Evolutionary conservation across 1,140 invertebrate species (phyloP).

Genomic region (Macrosteles quadrilineatus): DNA sequence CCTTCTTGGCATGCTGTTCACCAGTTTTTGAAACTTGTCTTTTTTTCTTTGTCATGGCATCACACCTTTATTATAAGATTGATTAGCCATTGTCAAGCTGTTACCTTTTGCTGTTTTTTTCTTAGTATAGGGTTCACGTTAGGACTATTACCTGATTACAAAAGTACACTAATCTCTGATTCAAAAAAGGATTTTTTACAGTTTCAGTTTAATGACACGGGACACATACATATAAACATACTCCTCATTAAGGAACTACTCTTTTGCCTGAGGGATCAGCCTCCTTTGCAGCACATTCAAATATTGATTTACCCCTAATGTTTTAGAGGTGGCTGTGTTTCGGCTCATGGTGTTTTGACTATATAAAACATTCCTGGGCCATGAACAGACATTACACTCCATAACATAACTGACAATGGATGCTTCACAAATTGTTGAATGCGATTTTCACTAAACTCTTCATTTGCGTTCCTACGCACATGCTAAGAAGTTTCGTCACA

Average conservation of each 20-base stretch:
- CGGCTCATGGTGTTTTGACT: background rate
- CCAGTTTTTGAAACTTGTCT: too few species aligned
- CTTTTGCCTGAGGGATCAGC: too few species aligned
- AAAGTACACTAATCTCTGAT: background rate
- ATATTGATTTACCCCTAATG: too few species aligned
- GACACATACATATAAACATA: too few species aligned
- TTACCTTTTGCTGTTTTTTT: background rate
- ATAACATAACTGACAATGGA: background rate
- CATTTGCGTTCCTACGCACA: background rate
- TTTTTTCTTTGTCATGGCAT: background rate
- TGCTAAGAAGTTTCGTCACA: background rate
- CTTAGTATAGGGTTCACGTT: background rate
- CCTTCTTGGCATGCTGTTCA: too few species aligned
- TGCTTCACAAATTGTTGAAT: background rate
- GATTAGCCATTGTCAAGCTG: background rate
- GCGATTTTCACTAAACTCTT: background rate
- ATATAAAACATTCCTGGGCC: background rate
- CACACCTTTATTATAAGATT: background rate
- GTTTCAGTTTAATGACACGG: background rate
- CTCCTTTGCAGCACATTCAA: too few species aligned
- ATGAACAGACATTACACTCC: too few species aligned
- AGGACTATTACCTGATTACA: background rate
- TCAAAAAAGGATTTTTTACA: background rate
- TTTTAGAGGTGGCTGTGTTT: too few species aligned
- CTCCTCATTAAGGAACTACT: too few species aligned